Base-by-base conservation (phyloP, 1,140 invertebrate species). In the Drosophila leontia region DNA sequence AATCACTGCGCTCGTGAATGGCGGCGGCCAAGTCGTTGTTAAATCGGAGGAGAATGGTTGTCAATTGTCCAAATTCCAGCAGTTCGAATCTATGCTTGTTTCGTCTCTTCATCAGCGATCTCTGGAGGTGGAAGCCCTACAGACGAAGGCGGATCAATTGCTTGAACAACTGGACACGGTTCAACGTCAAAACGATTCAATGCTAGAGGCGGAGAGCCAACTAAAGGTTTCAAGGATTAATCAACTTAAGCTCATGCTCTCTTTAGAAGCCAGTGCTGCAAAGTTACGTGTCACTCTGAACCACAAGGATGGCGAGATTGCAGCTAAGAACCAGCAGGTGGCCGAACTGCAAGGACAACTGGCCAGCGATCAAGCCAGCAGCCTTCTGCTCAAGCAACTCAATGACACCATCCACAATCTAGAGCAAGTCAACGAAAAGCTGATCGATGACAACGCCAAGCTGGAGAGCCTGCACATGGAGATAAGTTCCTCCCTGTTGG, bases 351-450 rank as follows among this genome's bases (percentile, higher is more conserved):
- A 50, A n/a, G 59, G 53, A 3, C 35, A 71, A 15, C 17, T 63
- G 17, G 51, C 32, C 34, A 56, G 17, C 15, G 41, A 56, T 0
- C 34, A 47, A 13, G 11, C 26, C 19, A 35, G 12, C n/a, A n/a
- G 3, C 7, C 58, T 64, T 15, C 15, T 62, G 5, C 13, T 62
- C 0, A 63, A 74, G 13, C 69, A 60, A 13, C 50, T 74, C 0
- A 53, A 63, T 8, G 47, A 37, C 35, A 58, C 79, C 35, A 53
- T 82, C 11, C 15, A 61, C 0, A 80, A 78, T 29, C 12, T 85
- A 2, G 77, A 85, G 41, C 37, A 63, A 15, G 64, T 70, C 1
- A 84, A 84, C 23, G 72, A 77, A 15, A 82, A 77, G 53, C 42
- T 85, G 1, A 48, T 41, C 17, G 34, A n/a, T n/a, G 80, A 80